Percentiles rank a stretch among this genome's conserved stretches.
phyloP scores from a whole-genome alignment of 1,140 invertebrate genomes.

The Zaprionus gabonicus region DNA sequence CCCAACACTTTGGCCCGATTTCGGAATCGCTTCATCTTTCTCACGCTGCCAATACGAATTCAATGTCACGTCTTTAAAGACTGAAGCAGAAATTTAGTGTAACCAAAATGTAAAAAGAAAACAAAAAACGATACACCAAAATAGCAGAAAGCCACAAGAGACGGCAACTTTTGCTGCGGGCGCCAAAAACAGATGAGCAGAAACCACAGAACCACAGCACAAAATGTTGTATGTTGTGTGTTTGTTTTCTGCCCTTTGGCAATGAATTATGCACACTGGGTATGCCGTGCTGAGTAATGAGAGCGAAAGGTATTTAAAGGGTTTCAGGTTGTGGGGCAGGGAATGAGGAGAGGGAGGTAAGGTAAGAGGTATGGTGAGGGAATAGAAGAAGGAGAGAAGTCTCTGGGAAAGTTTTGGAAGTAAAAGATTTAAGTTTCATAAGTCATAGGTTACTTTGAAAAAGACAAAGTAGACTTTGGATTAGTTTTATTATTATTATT shows the following conservation, averaged over 20 bases:
- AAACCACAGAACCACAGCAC: conserved; percentile 7
- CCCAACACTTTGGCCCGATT: conserved; percentile 52
- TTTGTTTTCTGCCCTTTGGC: not conserved
- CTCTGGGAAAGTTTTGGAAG: too few species aligned
- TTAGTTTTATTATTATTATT: too few species aligned
- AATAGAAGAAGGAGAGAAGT: too few species aligned
- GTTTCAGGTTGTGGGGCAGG: not conserved
- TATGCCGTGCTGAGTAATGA: conserved; percentile 1
- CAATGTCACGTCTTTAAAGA: conserved; percentile 47
- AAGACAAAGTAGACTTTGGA: too few species aligned
- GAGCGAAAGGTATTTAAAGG: not conserved
- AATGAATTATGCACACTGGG: not conserved
- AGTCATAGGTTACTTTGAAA: too few species aligned
- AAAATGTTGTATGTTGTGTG: conserved; percentile 7
- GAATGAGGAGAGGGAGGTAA: too few species aligned
- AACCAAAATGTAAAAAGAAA: not conserved
- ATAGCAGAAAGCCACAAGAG: conserved; percentile 11
- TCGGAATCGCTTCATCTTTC: conserved; percentile 20
- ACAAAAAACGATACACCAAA: not conserved
- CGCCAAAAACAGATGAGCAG: conserved; percentile 28
- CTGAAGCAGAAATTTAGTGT: not conserved
- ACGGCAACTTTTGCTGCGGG: conserved; percentile 23
- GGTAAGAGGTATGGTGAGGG: too few species aligned
- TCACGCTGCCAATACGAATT: conserved; percentile 46
- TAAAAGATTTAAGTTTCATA: too few species aligned